A percentile compares a stretch with the other conserved stretches of the same genome.
Evolutionary conservation across 2,113 vertebrate species (phyloP).

Genomic region (Cyanoramphus novaezelandiae): DNA sequence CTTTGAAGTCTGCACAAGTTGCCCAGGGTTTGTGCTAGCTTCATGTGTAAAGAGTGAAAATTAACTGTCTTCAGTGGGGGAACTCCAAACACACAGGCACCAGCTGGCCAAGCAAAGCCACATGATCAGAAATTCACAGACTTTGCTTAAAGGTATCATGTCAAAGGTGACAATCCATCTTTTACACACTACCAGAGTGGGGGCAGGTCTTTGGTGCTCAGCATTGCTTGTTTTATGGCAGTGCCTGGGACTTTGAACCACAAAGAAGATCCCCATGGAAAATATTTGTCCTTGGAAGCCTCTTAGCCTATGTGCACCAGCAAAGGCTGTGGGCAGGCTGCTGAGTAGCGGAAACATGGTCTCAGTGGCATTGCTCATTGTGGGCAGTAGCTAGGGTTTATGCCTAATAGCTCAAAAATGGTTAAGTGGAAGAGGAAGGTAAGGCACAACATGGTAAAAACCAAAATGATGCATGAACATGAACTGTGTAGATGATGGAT

Average conservation of each 20-base stretch:
- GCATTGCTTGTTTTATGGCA: background rate
- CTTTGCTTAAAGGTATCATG: background rate
- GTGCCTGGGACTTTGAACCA: background rate
- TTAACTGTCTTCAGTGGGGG: background rate
- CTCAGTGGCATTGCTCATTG: background rate
- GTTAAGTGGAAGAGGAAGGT: background rate
- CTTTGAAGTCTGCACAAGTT: background rate
- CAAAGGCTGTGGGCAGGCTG: background rate
- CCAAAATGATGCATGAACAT: background rate
- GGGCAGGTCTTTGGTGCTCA: background rate
- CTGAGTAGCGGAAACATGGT: background rate
- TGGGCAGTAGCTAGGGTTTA: background rate
- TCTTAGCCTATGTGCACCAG: background rate
- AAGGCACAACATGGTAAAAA: background rate
- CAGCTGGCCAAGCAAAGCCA: background rate
- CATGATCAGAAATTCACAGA: background rate
- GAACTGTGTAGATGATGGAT: background rate
- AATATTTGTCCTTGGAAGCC: background rate
- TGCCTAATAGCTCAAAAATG: accelerated
- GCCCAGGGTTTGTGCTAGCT: background rate
- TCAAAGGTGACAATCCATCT: background rate
- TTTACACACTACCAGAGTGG: accelerated
- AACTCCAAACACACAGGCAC: background rate
- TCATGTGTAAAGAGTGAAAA: background rate
- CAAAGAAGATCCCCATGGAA: background rate